These are phyloP conservation scores for Arrhopalites spinosus DNA, from an alignment of 2,888 invertebrate genomes.

Conservation along the genomic window DNA sequence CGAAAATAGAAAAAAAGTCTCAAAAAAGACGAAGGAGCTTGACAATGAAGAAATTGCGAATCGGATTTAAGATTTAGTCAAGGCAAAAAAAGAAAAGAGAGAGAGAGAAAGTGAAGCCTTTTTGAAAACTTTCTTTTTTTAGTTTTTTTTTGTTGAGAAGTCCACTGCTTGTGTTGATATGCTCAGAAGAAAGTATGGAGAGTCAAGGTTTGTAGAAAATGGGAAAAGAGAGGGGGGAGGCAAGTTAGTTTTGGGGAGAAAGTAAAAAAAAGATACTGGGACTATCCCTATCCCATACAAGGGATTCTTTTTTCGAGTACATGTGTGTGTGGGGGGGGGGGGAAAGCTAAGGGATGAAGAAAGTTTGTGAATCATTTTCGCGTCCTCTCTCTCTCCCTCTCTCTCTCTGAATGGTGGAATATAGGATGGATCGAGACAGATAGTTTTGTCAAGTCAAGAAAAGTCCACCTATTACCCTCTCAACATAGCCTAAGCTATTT, in stretches of 20 bases:
- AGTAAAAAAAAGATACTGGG: neutral
- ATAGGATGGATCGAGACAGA: conserved; percentile 21
- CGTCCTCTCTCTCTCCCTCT: neutral
- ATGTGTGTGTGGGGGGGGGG: neutral
- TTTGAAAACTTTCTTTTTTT: conserved; percentile 14
- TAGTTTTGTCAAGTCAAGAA: conserved; percentile 25
- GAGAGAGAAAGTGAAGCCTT: conserved; percentile 12
- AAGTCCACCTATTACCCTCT: conserved; percentile 15
- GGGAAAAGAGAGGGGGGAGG: neutral
- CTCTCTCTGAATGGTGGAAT: neutral
- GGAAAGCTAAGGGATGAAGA: conserved; percentile 31
- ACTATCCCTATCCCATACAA: too few relatives aligned
- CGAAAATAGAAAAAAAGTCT: neutral
- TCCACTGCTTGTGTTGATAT: too few relatives aligned
- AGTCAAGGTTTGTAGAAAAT: too few relatives aligned
- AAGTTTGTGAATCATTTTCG: conserved; percentile 29
- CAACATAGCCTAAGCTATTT: neutral
- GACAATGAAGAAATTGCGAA: conserved; percentile 6
- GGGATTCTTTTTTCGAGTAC: neutral
- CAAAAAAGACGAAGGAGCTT: neutral
- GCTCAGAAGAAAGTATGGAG: too few relatives aligned
- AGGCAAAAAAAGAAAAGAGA: neutral
- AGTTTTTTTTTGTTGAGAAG: neutral
- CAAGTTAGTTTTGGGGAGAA: neutral
- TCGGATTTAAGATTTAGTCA: conserved; percentile 17